Percentiles rank a stretch among this genome's conserved stretches.
These are phyloP conservation scores for Melanocharis versteri DNA, from an alignment of 2,113 vertebrate genomes.

Conservation along the genomic window DNA sequence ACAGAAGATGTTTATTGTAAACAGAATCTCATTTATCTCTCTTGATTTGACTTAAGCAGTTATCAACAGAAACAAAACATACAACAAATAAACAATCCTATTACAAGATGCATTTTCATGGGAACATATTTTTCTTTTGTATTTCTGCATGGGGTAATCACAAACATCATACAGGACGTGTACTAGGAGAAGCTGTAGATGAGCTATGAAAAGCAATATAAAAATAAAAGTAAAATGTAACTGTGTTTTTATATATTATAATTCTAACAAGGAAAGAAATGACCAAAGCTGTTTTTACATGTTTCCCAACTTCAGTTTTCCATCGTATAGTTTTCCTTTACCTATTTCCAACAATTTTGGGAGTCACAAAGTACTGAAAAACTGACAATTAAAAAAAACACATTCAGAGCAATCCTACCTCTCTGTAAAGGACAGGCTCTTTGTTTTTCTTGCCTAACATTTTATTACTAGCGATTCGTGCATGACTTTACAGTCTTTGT, in stretches of 20 bases:
- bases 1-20: background rate
- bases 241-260: background rate
- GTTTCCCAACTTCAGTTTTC: background rate
- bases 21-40: background rate
- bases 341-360: background rate
- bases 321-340: background rate
- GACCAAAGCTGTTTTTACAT: background rate
- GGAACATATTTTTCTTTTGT: background rate
- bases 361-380: background rate
- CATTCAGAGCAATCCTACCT: background rate
- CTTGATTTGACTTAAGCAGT: background rate
- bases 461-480: constrained; percentile 52
- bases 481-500: constrained; percentile 61
- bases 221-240: background rate
- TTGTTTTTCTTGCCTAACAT: constrained; percentile 54
- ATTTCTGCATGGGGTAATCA: background rate
- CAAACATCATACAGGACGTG: background rate
- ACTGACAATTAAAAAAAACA: background rate
- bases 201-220: background rate
- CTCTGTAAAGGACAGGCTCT: background rate
- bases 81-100: background rate
- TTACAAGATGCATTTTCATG: background rate
- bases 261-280: background rate
- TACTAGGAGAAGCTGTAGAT: background rate
- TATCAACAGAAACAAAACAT: background rate